Base-by-base conservation (phyloP, 2,888 invertebrate genomes). In the Alloscopus bannaensis region DNA sequence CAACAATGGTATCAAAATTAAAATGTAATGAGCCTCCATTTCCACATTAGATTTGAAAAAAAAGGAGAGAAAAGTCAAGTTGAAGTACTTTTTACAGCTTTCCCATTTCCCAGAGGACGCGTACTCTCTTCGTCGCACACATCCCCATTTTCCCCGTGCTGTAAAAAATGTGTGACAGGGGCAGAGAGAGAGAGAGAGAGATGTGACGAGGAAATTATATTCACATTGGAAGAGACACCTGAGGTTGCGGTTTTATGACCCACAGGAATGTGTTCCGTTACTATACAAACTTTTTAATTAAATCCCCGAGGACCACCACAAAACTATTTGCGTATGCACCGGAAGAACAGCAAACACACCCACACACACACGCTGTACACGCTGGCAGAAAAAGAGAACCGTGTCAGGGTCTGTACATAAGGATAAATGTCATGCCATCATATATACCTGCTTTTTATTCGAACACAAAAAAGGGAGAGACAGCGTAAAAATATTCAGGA, bases 231-330 rank as follows among this genome's bases (percentile, higher is more conserved):
- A 66, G 64, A 71, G 79, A 71, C 79, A 79, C 79, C 71, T 79
- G 79, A 79, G 79, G 79, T 79, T 79, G 79, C 79, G 79, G 65
- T 79, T 79, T 79, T 79, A 79, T 79, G 72, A 79, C 79, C 79
- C 79, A 72, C 71, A 79, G 79, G 79, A 79, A 79, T 79, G 79
- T 79, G 79, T 60, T 60, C 71, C 71, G 59, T 66, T 66, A 79
- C 59, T 79, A 79, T 70, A 77, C 68, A 78, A 78, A 78, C 71
- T 66, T 79, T 79, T 79, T 79, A 79, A 79, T 79, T 79, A 79
- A 79, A 79, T 79, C 79, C 68, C 79, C 72, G 79, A 79, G 79
- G 59, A 79, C 79, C 55, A 78, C 78, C 57, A 79, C 79, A 79
- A 65, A 79, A 79, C 66, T 72, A 72, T 72, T 79, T 79, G 64